Base-by-base conservation (phyloP, 2,113 vertebrate species). In the Prunella himalayana region DNA sequence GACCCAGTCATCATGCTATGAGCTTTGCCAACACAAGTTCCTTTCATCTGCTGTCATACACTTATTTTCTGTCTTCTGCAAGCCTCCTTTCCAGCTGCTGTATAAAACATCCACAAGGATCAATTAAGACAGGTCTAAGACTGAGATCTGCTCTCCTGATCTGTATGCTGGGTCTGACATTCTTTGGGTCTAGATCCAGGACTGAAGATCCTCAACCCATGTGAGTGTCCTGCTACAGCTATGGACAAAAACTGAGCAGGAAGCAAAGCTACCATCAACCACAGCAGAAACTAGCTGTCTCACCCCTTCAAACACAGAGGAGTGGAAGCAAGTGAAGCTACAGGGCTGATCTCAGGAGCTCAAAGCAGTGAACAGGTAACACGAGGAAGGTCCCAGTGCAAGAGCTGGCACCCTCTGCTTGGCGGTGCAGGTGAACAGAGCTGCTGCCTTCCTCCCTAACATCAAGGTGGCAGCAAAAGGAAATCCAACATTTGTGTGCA, bases 351-450 rank as follows among this genome's bases (percentile, higher is more conserved):
- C 30, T 61, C 27, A 63, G 53, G 42, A 54, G 39, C 23, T 79
- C 12, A 47, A 63, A 65, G 41, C n/a, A 56, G 19, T 11, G 17
- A 80, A 24, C 1, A 1, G 23, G 60, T 23, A 69, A 54, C 10
- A 28, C 0, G 1, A 72, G 30, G 25, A 80, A 57, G 31, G 37
- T 45, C 18, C 4, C 22, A 42, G 16, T 19, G 37, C 2, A 8
- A 64, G 86, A 68, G 27, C 12, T 65, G 49, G 6, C 45, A 30
- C 3, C 1, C 44, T 33, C 5, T 0, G 1, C 61, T 71, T 13
- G 2, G 1, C 27, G 51, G 19, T 10, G 17, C 33, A 60, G 23
- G 33, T 61, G 30, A 60, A 45, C 13, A 47, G 41, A 69, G 44
- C 27, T 85, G 35, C 21, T 71, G 21, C 49, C 54, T 51, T 41